Evolutionary conservation across 2,888 invertebrate species (phyloP).

Genomic region (Halictus quadricinctus): DNA sequence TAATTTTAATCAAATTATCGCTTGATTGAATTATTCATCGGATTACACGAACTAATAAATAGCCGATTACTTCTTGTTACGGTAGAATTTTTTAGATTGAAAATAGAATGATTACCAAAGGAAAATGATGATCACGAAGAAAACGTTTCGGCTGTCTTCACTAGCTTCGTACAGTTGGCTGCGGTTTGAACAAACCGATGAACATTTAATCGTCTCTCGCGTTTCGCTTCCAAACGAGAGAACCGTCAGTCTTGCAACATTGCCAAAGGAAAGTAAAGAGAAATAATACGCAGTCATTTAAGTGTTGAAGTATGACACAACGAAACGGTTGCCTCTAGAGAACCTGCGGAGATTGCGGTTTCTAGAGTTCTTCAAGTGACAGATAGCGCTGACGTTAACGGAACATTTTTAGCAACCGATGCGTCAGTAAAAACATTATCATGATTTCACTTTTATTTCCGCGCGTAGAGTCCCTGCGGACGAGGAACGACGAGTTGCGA

Average conservation of each 20-base stretch:
- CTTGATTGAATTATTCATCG: too few species aligned
- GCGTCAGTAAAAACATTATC: constrained; percentile 26
- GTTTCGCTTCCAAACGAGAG: not conserved
- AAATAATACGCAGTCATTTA: constrained; percentile 2
- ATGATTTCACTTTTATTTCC: constrained; percentile 2
- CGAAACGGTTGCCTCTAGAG: not conserved
- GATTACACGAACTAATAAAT: too few species aligned
- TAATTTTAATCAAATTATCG: too few species aligned
- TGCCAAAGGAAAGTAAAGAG: not conserved
- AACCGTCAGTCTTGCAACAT: not conserved
- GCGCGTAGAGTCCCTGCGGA: not conserved
- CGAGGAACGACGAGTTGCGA: not conserved
- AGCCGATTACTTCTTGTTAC: too few species aligned
- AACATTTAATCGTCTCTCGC: not conserved
- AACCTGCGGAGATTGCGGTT: constrained; percentile 5
- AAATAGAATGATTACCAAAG: not conserved
- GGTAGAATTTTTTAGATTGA: too few species aligned
- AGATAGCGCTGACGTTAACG: constrained; percentile 2
- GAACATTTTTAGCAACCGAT: constrained; percentile 6
- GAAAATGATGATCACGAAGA: not conserved
- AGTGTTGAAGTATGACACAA: not conserved
- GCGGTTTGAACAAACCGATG: not conserved
- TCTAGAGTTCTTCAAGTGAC: constrained; percentile 16
- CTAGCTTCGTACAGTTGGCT: not conserved
- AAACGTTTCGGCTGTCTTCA: not conserved